Evolutionary conservation across 2,113 vertebrate genomes (phyloP).

Genomic region (Boleophthalmus pectinirostris): DNA sequence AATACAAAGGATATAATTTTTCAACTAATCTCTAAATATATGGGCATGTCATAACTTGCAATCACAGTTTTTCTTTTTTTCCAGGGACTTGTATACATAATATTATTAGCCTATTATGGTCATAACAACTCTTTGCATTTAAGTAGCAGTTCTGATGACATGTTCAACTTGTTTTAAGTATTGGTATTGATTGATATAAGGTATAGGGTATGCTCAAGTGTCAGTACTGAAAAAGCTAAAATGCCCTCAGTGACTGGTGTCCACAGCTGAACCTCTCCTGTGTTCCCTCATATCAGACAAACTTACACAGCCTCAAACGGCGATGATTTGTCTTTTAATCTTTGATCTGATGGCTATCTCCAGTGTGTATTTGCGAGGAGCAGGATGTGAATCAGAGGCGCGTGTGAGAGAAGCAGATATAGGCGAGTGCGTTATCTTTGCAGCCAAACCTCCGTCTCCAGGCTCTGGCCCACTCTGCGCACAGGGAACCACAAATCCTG

Average conservation of each 20-base stretch:
- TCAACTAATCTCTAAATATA: too few relatives aligned
- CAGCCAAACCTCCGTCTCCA: conserved; percentile 21
- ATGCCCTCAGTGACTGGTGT: background rate
- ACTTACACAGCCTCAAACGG: background rate
- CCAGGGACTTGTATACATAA: too few relatives aligned
- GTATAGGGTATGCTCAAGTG: too few relatives aligned
- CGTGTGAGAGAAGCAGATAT: conserved; percentile 25
- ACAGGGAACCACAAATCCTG: conserved; percentile 34
- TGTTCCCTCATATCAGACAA: background rate
- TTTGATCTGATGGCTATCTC: conserved; percentile 15
- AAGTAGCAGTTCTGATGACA: too few relatives aligned
- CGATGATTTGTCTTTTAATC: background rate
- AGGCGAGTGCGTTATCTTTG: conserved; percentile 32
- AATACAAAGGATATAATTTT: too few relatives aligned
- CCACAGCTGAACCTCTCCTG: background rate
- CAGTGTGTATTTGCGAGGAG: conserved; percentile 14
- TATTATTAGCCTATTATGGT: too few relatives aligned
- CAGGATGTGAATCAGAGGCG: conserved; percentile 18
- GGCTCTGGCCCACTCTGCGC: conserved; percentile 20
- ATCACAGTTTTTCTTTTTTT: too few relatives aligned
- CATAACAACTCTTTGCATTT: too few relatives aligned
- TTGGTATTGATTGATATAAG: too few relatives aligned
- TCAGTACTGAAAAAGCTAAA: background rate
- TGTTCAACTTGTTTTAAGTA: too few relatives aligned
- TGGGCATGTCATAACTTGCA: too few relatives aligned